Evolutionary conservation across 2,797 vertebrate genomes (phyloP).

Genomic region (Aplochiton taeniatus): DNA sequence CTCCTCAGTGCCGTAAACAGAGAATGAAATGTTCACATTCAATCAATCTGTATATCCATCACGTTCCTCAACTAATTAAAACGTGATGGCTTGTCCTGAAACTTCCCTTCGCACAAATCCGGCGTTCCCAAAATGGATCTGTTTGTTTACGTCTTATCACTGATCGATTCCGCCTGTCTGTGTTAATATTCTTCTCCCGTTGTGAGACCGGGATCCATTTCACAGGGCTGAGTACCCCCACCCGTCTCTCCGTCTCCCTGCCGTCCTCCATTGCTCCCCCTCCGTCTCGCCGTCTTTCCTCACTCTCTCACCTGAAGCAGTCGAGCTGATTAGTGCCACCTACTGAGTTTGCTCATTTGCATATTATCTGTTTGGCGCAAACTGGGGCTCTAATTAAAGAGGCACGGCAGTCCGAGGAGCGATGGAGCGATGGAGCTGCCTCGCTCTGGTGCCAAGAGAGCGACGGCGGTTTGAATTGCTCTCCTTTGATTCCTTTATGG

Average conservation of each 20-base stretch:
- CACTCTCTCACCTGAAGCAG: too few species aligned
- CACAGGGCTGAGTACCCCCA: conserved; percentile 16
- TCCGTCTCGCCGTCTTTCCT: too few species aligned
- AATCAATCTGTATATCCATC: too few species aligned
- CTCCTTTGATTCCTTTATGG: conserved; percentile 8
- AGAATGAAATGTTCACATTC: too few species aligned
- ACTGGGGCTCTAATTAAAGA: conserved; percentile 10
- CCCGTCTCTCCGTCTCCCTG: too few species aligned
- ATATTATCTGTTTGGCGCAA: conserved; percentile 3
- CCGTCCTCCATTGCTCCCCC: too few species aligned
- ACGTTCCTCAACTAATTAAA: too few species aligned
- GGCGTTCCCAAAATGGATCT: too few species aligned
- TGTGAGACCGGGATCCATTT: conserved; percentile 24
- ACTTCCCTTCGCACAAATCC: too few species aligned
- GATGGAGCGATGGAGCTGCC: not conserved
- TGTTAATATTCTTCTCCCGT: conserved; percentile 34
- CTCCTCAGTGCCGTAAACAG: too few species aligned
- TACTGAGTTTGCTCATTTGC: conserved; percentile 13
- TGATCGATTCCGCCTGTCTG: conserved; percentile 32
- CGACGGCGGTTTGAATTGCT: not conserved
- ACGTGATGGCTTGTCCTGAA: too few species aligned
- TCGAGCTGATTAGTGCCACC: conserved; percentile 26
- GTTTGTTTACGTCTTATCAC: conserved; percentile 42
- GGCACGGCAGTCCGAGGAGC: not conserved
- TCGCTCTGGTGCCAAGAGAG: not conserved